Conservation (phyloP, 35 echinoderm and acorn worm genomes). For the Patiria miniata region DNA sequence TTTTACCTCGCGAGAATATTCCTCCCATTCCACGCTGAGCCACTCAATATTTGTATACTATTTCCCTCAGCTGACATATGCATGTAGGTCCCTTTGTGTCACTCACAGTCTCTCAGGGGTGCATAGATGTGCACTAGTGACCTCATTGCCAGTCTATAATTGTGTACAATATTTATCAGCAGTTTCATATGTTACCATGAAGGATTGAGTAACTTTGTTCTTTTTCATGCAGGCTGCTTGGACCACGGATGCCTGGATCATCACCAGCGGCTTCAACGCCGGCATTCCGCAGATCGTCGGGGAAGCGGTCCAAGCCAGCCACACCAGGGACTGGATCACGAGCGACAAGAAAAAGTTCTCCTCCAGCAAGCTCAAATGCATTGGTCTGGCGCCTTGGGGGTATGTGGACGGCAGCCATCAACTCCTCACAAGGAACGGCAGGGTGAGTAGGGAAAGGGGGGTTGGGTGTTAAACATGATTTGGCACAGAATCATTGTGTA, state of each 20-base stretch:
- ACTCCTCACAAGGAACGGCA: slow-evolving; percentile 49
- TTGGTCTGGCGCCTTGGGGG: slow-evolving; percentile 79
- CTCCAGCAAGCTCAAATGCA: slow-evolving; percentile 43
- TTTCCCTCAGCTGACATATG: too few species aligned
- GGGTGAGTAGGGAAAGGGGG: slow-evolving; percentile 41
- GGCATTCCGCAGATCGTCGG: slow-evolving; percentile 78
- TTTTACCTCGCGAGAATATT: too few species aligned
- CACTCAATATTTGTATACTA: too few species aligned
- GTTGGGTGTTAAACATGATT: not conserved
- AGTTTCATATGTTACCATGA: too few species aligned
- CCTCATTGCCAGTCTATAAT: too few species aligned
- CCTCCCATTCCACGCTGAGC: too few species aligned
- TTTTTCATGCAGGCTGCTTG: slow-evolving; percentile 75
- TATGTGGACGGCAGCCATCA: slow-evolving; percentile 66
- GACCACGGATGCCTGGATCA: slow-evolving; percentile 69
- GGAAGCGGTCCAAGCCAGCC: slow-evolving; percentile 60
- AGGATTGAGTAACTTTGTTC: too few species aligned
- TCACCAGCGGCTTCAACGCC: slow-evolving; percentile 69
- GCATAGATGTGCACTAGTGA: too few species aligned
- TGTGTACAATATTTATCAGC: too few species aligned
- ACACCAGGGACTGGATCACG: slow-evolving; percentile 62
- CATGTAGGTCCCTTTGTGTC: too few species aligned
- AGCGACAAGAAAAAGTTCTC: slow-evolving; percentile 2
- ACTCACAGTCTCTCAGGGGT: too few species aligned
- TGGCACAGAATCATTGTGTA: not conserved